Evolutionary conservation across 2,797 vertebrate species (phyloP).

Genomic region (Coregonus suidteri): DNA sequence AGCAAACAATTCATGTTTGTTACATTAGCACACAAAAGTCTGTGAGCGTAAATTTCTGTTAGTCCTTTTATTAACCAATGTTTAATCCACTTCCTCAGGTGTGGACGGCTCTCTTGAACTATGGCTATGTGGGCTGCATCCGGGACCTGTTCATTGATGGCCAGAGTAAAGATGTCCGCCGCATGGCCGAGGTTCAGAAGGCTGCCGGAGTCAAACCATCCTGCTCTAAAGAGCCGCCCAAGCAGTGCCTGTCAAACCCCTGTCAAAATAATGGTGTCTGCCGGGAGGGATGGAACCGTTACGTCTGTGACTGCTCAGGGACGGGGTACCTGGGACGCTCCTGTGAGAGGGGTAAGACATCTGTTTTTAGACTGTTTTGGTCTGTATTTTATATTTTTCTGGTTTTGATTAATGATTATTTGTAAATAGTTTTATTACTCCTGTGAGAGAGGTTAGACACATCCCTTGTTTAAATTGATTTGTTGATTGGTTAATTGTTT

Average conservation of each 20-base stretch:
- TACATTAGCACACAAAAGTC: no score
- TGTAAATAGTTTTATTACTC: not conserved
- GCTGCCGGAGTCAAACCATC: constrained; percentile 96
- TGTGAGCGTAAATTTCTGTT: no score
- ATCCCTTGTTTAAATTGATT: no score
- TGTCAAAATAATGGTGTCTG: constrained; percentile 95
- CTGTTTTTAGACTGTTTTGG: no score
- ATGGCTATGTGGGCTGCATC: constrained; percentile 96
- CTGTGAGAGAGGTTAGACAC: not conserved
- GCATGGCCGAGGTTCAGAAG: constrained; percentile 92
- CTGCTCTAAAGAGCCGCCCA: constrained; percentile 91
- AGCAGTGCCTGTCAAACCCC: constrained; percentile 96
- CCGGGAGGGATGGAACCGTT: constrained; percentile 97
- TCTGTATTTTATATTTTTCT: not conserved
- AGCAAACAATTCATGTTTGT: no score
- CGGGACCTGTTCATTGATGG: constrained; percentile 97
- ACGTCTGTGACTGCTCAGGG: constrained; percentile 95
- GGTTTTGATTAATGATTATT: not conserved
- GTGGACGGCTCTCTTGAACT: constrained; percentile 97
- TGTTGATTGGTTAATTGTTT: not conserved
- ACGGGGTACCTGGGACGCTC: constrained; percentile 93
- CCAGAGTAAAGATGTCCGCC: constrained; percentile 95
- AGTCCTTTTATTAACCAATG: not conserved
- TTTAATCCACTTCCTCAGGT: constrained; percentile 58
- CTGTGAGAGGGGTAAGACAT: constrained; percentile 90